Conservation (phyloP, 1,140 invertebrate genomes). For the Euura lappo region DNA sequence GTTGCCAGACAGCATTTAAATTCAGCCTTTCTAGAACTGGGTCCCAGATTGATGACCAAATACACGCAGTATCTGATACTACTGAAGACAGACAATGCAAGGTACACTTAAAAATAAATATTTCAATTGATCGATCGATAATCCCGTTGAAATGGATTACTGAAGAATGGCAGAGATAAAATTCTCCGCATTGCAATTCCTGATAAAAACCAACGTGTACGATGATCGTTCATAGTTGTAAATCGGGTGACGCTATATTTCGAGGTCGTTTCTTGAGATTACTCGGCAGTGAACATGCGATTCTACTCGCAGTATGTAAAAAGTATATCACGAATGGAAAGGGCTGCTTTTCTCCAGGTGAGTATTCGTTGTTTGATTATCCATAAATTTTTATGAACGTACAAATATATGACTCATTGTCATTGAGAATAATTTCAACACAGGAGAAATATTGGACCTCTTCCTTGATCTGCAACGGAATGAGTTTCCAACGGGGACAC, state of each 20-base stretch:
- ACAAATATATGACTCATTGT: no score
- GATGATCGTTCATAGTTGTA: neutral
- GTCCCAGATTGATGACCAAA: constrained; percentile 17
- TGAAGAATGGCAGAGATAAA: no score
- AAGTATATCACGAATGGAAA: constrained; percentile 10
- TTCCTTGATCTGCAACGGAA: constrained; percentile 15
- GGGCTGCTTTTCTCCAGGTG: constrained; percentile 11
- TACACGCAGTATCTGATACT: constrained; percentile 18
- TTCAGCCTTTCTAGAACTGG: constrained; percentile 18
- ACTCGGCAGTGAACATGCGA: constrained; percentile 19
- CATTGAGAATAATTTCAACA: neutral
- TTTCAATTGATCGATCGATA: no score
- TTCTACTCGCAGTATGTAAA: constrained; percentile 18
- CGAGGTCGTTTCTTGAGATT: constrained; percentile 19
- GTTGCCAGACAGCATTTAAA: constrained; percentile 18
- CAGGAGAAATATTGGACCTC: constrained; percentile 17
- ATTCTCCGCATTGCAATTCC: no score
- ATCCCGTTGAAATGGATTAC: no score
- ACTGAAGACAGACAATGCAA: neutral
- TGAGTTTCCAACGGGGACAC: neutral
- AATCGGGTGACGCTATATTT: constrained; percentile 8
- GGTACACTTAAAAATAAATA: neutral
- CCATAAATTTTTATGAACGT: neutral
- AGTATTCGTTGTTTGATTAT: neutral
- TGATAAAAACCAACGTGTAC: no score